A percentile compares a stretch with the other conserved stretches of the same genome.
These are phyloP conservation scores for Oreochromis mossambicus DNA, from an alignment of 2,797 vertebrate genomes.

Conservation along the genomic window DNA sequence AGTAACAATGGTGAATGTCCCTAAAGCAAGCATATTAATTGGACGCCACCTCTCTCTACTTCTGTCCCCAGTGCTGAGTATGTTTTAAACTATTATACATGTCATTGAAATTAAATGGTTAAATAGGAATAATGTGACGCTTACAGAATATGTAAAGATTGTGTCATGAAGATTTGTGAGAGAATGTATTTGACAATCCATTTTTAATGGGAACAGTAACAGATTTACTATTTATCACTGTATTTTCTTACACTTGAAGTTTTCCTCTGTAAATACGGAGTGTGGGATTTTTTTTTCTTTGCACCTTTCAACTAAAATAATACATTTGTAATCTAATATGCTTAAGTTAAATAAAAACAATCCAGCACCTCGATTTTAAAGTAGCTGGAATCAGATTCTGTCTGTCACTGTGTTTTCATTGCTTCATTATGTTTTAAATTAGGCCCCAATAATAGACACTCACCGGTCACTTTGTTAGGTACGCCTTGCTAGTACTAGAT, in stretches of 20 bases:
- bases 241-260: conserved; percentile 63
- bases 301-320: conserved; percentile 33
- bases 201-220: conserved; percentile 36
- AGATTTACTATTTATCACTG: conserved; percentile 51
- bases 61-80: background rate
- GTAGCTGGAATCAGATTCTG: background rate
- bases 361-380: conserved; percentile 30
- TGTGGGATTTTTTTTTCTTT: conserved; percentile 11
- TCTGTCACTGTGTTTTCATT: background rate
- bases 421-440: background rate
- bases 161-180: conserved; percentile 14
- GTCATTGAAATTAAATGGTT: background rate
- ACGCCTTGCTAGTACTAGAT: background rate
- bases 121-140: background rate
- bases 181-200: conserved; percentile 62
- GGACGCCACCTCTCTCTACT: background rate
- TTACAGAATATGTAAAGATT: conserved; percentile 2
- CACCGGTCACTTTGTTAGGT: background rate
- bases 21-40: background rate
- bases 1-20: background rate
- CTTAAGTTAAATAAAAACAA: conserved; percentile 41
- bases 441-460: background rate
- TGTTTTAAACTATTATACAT: background rate
- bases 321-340: conserved; percentile 35
- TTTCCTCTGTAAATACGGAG: conserved; percentile 32